Evolutionary conservation across 2,797 vertebrate genomes (phyloP), one percentile per base, ranked within the genome.

Genomic region (Huso huso): DNA sequence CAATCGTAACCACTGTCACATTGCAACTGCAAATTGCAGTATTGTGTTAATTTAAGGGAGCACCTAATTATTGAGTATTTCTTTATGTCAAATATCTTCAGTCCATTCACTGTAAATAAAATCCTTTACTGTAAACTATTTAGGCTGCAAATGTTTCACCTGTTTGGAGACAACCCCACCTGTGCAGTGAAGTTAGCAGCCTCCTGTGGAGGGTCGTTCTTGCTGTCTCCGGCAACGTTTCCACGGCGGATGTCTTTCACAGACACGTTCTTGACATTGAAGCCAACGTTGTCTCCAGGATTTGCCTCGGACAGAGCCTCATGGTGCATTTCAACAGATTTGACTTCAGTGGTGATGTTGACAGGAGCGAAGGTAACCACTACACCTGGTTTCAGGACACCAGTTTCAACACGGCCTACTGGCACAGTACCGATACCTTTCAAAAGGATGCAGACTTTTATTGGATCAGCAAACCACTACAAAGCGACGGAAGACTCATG

Each of bases 291-390:
- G 80, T 92, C 90, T 0, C 90, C 88, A 0, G 90, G 89, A 10
- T 88, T 51, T 0, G 88, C 89, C 70, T 92, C 88, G 0, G 72
- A 78, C 74, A 92, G 77, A 0, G 88, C 86, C 70, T 92, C 87
- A 0, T 91, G 89, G 72, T 93, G 90, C 92, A 93, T 92, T 78
- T 93, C 90, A 68, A 93, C 91, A 52, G 88, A 90, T 72, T 91
- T 91, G 48, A 91, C 88, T 74, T 91, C 88, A 10, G 90, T 91
- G 6, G 89, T 90, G 58, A 90, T 82, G 18, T 90, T 91, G 66
- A 88, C 87, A 0, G 90, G 90, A 48, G 89, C 89, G 70, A 91
- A 91, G 8, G 88, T 90, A 74, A 91, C 90, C 68, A 91, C 85
- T 84, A 88, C 84, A 58, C 87, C 89, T 2, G 88, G 80, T 75